These are phyloP conservation scores for Phaetusa simplex DNA, from an alignment of 2,113 vertebrate genomes.

Conservation along the genomic window DNA sequence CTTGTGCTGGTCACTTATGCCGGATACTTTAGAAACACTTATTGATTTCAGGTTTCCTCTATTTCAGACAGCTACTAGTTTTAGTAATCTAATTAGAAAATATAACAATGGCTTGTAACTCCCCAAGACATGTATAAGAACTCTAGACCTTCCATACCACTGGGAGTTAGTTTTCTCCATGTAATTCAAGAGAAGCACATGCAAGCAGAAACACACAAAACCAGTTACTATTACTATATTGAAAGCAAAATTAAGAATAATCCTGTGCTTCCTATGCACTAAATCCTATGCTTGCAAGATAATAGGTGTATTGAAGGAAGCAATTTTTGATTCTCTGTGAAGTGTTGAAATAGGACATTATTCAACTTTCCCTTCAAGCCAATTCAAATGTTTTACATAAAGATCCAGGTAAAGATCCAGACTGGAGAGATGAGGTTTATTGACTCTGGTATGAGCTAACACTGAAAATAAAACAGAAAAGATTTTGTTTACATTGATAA, in stretches of 20 bases:
- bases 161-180: not conserved
- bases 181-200: not conserved
- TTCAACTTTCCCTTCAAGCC: not conserved
- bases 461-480: not conserved
- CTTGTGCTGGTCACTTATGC: not conserved
- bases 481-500: not conserved
- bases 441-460: not conserved
- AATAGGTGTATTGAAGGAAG: not conserved
- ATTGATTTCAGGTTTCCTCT: not conserved
- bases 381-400: not conserved
- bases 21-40: not conserved
- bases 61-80: not conserved
- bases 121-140: not conserved
- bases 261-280: rapidly evolving
- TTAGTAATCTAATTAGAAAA: not conserved
- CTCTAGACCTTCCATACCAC: not conserved
- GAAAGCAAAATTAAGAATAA: not conserved
- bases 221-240: not conserved
- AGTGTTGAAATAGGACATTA: not conserved
- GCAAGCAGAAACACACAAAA: not conserved
- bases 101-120: not conserved
- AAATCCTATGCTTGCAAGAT: not conserved
- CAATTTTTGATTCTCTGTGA: not conserved
- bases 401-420: not conserved
- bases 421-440: not conserved